Conservation (phyloP, 2,797 vertebrate genomes). For the Onychomys torridus region DNA sequence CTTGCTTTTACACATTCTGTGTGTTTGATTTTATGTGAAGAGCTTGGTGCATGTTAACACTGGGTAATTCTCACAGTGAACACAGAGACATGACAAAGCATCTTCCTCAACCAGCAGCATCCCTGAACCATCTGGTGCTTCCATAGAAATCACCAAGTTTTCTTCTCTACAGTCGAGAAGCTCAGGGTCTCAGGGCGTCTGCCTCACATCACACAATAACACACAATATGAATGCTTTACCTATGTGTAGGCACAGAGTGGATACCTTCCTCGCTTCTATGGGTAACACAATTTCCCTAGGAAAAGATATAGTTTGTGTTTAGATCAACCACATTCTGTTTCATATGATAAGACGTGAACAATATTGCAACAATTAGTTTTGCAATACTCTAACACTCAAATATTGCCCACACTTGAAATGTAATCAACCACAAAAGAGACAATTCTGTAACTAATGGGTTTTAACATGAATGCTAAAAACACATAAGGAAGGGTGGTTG, state of each 20-base stretch:
- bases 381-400: neutral
- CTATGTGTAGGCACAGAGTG: too few relatives aligned
- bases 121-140: neutral
- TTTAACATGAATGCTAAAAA: neutral
- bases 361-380: too few relatives aligned
- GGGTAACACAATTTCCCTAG: neutral
- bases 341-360: neutral
- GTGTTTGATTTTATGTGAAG: neutral
- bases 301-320: neutral
- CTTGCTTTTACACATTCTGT: neutral
- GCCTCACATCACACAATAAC: too few relatives aligned
- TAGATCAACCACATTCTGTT: neutral
- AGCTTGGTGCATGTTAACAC: neutral
- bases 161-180: neutral
- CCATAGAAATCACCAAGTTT: rapidly evolving
- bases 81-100: neutral
- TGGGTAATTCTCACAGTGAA: neutral
- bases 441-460: neutral
- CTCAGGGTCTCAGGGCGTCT: too few relatives aligned
- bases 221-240: too few relatives aligned
- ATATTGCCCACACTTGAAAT: neutral
- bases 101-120: neutral
- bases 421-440: neutral
- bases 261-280: neutral
- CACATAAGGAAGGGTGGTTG: neutral